phyloP scores from a whole-genome alignment of 2,888 invertebrate species.

The Thymelicus acteon region DNA sequence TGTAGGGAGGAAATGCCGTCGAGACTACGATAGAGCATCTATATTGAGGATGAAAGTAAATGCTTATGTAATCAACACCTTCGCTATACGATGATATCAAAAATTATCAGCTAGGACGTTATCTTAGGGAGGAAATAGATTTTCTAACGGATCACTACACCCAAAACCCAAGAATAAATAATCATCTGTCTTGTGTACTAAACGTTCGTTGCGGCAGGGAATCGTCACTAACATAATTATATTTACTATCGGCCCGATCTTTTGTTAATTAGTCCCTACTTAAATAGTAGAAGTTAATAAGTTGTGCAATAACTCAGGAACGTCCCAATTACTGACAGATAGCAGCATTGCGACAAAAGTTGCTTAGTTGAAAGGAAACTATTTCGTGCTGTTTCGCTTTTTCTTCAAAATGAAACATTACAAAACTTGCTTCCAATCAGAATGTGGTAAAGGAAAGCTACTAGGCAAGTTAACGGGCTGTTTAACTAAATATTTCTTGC shows the following conservation, averaged over 20 bases:
- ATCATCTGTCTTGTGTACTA: too few species aligned
- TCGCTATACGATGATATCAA: neutral
- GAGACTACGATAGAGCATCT: neutral
- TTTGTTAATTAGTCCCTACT: too few species aligned
- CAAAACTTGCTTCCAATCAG: constrained; percentile 31
- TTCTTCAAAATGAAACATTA: constrained; percentile 25
- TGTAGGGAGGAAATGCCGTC: constrained; percentile 5
- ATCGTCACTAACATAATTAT: too few species aligned
- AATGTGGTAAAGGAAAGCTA: constrained; percentile 19
- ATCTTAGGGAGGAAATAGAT: too few species aligned
- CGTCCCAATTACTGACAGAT: constrained; percentile 14
- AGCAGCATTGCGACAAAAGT: constrained; percentile 30
- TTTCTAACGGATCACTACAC: too few species aligned
- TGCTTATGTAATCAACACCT: neutral
- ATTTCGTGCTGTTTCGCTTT: constrained; percentile 10
- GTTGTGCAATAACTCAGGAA: too few species aligned
- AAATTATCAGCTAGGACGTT: too few species aligned
- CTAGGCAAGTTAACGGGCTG: constrained; percentile 12
- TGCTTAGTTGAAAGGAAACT: constrained; percentile 23
- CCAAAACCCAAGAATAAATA: too few species aligned
- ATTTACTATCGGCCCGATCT: too few species aligned
- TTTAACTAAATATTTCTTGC: constrained; percentile 23
- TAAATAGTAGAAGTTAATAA: too few species aligned
- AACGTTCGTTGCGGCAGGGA: too few species aligned
- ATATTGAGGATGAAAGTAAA: neutral